Evolutionary conservation across 2,888 invertebrate genomes (phyloP).

Genomic region (Drosophila phalerata): DNA sequence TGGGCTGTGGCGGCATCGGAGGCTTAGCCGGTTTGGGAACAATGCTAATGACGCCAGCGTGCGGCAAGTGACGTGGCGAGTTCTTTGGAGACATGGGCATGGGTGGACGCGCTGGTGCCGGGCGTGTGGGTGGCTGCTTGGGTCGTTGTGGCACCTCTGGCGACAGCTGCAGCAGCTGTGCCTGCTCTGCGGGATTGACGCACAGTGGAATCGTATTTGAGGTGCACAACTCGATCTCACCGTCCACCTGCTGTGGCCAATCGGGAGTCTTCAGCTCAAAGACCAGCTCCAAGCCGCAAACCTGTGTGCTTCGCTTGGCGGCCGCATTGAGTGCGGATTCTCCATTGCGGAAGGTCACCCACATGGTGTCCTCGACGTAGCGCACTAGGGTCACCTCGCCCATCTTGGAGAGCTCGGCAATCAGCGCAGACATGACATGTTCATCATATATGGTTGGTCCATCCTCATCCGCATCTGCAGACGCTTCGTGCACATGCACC

Average conservation of each 20-base stretch:
- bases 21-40: conserved; percentile 81
- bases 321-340: conserved; percentile 93
- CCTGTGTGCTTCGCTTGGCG: conserved; percentile 87
- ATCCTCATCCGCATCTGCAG: conserved; percentile 86
- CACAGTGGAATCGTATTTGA: conserved; percentile 94
- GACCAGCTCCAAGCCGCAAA: conserved; percentile 89
- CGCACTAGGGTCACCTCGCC: conserved; percentile 96
- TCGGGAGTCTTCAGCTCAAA: conserved; percentile 93
- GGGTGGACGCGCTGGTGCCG: conserved; percentile 87
- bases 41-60: conserved; percentile 87
- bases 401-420: conserved; percentile 93
- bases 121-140: conserved; percentile 86
- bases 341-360: conserved; percentile 96
- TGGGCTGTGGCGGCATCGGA: conserved; percentile 79
- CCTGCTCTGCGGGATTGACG: conserved; percentile 83
- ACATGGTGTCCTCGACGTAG: conserved; percentile 95
- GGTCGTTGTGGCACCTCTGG: conserved; percentile 86
- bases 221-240: conserved; percentile 93
- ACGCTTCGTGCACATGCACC: conserved; percentile 88
- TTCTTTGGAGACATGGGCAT: conserved; percentile 87
- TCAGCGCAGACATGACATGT: conserved; percentile 91
- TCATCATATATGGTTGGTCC: conserved; percentile 91
- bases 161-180: conserved; percentile 85
- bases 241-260: conserved; percentile 93
- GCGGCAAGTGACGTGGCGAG: conserved; percentile 85